A percentile compares a stretch with the other conserved stretches of the same genome.
Evolutionary conservation across 2,888 invertebrate species (phyloP).

Genomic region (Melanchra persicariae): DNA sequence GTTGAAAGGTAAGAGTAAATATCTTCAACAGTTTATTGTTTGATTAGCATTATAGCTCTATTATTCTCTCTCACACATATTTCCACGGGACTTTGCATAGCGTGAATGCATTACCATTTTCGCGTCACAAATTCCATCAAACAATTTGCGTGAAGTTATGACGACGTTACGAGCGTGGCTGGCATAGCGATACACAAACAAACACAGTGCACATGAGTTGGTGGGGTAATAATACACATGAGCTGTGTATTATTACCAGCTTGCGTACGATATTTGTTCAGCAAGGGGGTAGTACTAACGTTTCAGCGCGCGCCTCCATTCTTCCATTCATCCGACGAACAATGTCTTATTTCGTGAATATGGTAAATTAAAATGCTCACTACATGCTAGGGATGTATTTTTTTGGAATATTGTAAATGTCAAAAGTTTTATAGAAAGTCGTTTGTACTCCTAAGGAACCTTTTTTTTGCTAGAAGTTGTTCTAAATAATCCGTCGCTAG

Average conservation of each 20-base stretch:
- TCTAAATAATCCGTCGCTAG: not conserved
- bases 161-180: conserved; percentile 47
- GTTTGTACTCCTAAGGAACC: no score
- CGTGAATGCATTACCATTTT: conserved; percentile 37
- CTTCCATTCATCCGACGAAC: conserved; percentile 72
- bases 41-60: conserved; percentile 31
- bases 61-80: conserved; percentile 18
- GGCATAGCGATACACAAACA: conserved; percentile 57
- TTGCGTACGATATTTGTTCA: conserved; percentile 68
- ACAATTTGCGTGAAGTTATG: conserved; percentile 48
- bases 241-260: conserved; percentile 58
- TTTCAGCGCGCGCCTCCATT: conserved; percentile 58
- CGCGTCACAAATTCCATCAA: conserved; percentile 57
- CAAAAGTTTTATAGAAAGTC: not conserved
- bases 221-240: conserved; percentile 29
- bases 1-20: not conserved
- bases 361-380: conserved; percentile 67
- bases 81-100: conserved; percentile 19
- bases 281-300: conserved; percentile 33
- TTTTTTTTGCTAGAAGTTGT: no score
- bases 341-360: conserved; percentile 74
- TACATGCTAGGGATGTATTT: conserved; percentile 19
- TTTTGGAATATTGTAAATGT: conserved; percentile 14
- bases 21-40: conserved; percentile 7
- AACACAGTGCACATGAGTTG: conserved; percentile 52